These are phyloP conservation scores for Malachius bipustulatus DNA, from an alignment of 2,888 invertebrate species.

Conservation along the genomic window DNA sequence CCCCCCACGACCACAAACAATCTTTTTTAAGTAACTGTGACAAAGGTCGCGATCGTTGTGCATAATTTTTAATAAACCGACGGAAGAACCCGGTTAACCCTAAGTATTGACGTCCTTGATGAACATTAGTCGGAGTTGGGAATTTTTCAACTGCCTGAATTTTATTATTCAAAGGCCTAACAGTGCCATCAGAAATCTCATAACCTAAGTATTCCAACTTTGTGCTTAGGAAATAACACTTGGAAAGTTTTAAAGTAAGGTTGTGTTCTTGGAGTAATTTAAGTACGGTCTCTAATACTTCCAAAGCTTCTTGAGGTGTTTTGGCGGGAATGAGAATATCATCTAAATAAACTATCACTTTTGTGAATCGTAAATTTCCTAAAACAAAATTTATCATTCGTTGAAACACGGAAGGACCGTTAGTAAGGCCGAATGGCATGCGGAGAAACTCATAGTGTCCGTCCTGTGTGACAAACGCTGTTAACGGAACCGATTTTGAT, in stretches of 20 bases:
- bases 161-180: slow-evolving; percentile 10
- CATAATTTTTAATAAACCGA: slow-evolving; percentile 12
- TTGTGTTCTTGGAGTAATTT: slow-evolving; percentile 12
- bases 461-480: not conserved
- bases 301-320: slow-evolving; percentile 14
- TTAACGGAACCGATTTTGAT: not conserved
- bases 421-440: not conserved
- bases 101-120: not conserved
- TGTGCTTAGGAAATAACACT: slow-evolving; percentile 18
- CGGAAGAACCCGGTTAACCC: not conserved
- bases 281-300: slow-evolving; percentile 13
- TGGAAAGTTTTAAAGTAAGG: slow-evolving; percentile 17
- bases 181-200: slow-evolving; percentile 8
- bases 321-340: slow-evolving; percentile 17
- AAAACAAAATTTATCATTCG: not conserved
- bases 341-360: slow-evolving; percentile 19
- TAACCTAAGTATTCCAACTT: slow-evolving; percentile 17
- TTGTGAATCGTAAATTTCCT: too few species aligned
- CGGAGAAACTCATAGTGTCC: not conserved
- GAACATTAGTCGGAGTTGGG: not conserved
- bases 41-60: slow-evolving; percentile 4
- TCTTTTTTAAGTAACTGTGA: not conserved
- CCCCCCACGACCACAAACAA: slow-evolving; percentile 6
- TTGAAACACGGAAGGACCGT: not conserved
- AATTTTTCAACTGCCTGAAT: slow-evolving; percentile 10